phyloP scores from a whole-genome alignment of 1,140 invertebrate genomes.

The Rhyacophila brunnea region DNA sequence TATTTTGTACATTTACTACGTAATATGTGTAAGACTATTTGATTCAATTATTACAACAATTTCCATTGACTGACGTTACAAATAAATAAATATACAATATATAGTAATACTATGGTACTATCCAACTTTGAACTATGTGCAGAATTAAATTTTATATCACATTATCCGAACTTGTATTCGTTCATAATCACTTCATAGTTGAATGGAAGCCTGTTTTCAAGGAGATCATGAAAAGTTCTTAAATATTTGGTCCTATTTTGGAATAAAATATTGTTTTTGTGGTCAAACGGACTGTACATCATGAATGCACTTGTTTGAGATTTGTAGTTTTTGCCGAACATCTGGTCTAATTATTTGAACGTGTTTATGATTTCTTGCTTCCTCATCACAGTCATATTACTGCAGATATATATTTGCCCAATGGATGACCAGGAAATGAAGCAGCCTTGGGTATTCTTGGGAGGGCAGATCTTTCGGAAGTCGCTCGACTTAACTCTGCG shows the following conservation, averaged over 20 bases:
- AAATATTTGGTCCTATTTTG: conserved; percentile 62
- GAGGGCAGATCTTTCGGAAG: conserved; percentile 54
- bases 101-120: too few relatives aligned
- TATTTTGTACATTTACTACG: too few relatives aligned
- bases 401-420: conserved; percentile 59
- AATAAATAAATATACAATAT: too few relatives aligned
- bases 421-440: conserved; percentile 69
- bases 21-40: too few relatives aligned
- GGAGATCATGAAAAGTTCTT: conserved; percentile 36
- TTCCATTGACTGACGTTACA: too few relatives aligned
- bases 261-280: conserved; percentile 62
- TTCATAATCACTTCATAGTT: conserved; percentile 26
- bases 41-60: too few relatives aligned
- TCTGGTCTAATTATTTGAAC: conserved; percentile 62
- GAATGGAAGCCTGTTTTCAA: conserved; percentile 17
- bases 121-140: not conserved
- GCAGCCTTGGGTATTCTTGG: conserved; percentile 56
- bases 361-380: conserved; percentile 65
- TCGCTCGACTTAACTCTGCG: conserved; percentile 35
- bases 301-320: conserved; percentile 61
- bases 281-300: conserved; percentile 65
- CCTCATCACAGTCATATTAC: conserved; percentile 55
- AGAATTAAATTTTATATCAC: conserved; percentile 1
- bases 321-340: conserved; percentile 64
- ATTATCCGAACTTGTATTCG: conserved; percentile 16